These are phyloP conservation scores for Malacoraja senta DNA, from an alignment of 2,797 vertebrate species.

Conservation along the genomic window DNA sequence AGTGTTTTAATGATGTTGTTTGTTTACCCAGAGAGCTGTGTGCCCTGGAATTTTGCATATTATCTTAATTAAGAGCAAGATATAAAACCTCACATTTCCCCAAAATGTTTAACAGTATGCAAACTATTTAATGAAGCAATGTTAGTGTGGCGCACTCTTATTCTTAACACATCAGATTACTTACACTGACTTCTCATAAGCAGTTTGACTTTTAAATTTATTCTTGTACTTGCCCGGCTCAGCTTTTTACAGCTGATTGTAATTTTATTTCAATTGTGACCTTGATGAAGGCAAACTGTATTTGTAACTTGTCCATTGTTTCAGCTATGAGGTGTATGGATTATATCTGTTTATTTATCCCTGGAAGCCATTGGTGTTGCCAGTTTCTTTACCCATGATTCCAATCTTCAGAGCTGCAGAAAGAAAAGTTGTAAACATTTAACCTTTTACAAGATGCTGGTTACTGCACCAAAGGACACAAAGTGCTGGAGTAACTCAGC, in stretches of 20 bases:
- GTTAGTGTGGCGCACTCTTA: neutral
- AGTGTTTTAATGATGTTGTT: neutral
- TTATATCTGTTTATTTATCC: neutral
- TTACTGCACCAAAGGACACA: too few relatives aligned
- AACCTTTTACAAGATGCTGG: too few relatives aligned
- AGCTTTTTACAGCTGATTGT: neutral
- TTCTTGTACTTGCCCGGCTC: neutral
- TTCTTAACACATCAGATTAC: neutral
- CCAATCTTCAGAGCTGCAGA: neutral
- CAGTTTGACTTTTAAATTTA: neutral
- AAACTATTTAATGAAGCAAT: neutral
- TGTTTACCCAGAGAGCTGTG: neutral
- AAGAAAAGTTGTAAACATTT: too few relatives aligned
- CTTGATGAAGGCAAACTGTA: neutral
- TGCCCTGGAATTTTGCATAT: neutral
- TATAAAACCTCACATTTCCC: neutral
- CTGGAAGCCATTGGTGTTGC: neutral
- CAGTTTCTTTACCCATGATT: neutral
- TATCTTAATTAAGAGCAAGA: neutral
- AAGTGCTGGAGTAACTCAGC: too few relatives aligned
- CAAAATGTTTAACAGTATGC: too few relatives aligned
- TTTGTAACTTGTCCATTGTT: neutral
- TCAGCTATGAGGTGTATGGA: neutral
- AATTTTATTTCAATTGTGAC: neutral
- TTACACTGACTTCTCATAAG: neutral